Conservation (phyloP, 2,888 invertebrate species). For the Drosophila ezoana region DNA sequence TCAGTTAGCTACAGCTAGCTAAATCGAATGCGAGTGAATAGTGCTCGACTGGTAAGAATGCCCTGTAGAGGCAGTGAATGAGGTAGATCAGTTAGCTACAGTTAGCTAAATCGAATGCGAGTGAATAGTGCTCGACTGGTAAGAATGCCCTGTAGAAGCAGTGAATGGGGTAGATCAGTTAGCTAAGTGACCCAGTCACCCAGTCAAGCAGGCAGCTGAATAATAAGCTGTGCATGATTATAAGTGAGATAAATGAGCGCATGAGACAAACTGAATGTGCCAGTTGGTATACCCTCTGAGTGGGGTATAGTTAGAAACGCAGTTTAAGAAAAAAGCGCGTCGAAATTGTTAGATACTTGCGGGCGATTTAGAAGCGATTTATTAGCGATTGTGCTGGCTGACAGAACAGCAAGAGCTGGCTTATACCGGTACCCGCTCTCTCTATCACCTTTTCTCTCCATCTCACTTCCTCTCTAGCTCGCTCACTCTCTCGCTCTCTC, state of each 20-base stretch:
- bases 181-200: too few relatives aligned
- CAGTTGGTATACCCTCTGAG: background rate
- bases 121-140: too few relatives aligned
- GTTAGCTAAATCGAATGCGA: background rate
- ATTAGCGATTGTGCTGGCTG: slow-evolving; percentile 56
- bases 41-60: too few relatives aligned
- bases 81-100: too few relatives aligned
- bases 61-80: too few relatives aligned
- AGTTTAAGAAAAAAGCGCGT: slow-evolving; percentile 43
- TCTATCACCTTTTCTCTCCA: slow-evolving; percentile 13
- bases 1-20: too few relatives aligned
- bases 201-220: too few relatives aligned
- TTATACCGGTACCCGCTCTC: slow-evolving; percentile 33
- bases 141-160: too few relatives aligned
- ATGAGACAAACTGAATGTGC: background rate
- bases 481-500: slow-evolving; percentile 6
- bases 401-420: slow-evolving; percentile 40
- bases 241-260: too few relatives aligned
- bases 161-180: too few relatives aligned
- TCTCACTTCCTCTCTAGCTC: slow-evolving; percentile 1
- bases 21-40: background rate
- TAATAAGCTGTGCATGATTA: too few relatives aligned
- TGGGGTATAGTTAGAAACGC: slow-evolving; percentile 20
- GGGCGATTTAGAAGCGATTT: slow-evolving; percentile 66
- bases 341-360: slow-evolving; percentile 58